Percentiles rank a stretch among this genome's conserved stretches.
phyloP scores from a whole-genome alignment of 2,113 vertebrate genomes.

The Meles meles region DNA sequence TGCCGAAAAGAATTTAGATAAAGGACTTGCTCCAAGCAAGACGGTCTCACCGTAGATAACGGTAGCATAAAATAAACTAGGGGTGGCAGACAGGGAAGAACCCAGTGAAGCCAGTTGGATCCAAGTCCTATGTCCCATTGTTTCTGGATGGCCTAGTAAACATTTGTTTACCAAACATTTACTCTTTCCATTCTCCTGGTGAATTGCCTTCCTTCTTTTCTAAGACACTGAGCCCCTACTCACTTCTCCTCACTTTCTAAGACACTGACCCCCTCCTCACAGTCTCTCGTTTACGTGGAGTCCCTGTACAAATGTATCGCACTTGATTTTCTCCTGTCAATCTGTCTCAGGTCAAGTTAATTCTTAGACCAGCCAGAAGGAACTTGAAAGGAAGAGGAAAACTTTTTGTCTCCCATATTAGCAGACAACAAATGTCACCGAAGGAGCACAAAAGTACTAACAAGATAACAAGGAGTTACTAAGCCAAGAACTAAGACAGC shows the following conservation, averaged over 20 bases:
- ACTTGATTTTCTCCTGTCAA: neutral
- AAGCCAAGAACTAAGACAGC: neutral
- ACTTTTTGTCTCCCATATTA: neutral
- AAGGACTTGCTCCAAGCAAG: neutral
- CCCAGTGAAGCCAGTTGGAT: neutral
- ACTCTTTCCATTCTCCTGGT: neutral
- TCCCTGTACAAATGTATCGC: neutral
- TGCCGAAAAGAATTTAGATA: neutral
- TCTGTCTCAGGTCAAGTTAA: neutral
- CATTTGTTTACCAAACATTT: neutral
- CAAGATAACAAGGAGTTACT: neutral
- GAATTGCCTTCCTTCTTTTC: neutral
- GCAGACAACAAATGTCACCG: neutral
- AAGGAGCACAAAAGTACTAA: neutral
- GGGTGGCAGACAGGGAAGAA: neutral
- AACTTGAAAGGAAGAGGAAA: neutral
- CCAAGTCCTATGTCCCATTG: neutral
- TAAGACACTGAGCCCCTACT: neutral
- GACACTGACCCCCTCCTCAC: neutral
- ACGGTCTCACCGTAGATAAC: neutral
- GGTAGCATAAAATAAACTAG: neutral
- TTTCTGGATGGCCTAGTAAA: neutral
- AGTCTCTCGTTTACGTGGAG: neutral
- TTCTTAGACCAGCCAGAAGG: neutral
- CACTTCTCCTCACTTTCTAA: neutral